Percentiles rank a stretch among this genome's conserved stretches.
Evolutionary conservation across 2,797 vertebrate species (phyloP).

Genomic region (Lutjanus argentimaculatus): DNA sequence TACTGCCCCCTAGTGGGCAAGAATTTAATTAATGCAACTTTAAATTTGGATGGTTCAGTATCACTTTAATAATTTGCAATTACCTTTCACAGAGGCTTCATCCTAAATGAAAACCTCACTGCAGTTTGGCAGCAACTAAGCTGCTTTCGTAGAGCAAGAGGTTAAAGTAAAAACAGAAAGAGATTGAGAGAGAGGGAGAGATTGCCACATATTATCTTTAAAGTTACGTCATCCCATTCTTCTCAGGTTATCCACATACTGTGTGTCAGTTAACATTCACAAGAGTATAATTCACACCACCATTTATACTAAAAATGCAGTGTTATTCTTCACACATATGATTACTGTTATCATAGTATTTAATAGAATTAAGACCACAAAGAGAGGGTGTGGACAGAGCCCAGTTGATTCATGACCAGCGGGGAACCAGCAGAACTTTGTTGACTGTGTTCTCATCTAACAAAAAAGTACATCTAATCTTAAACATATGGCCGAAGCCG

Average conservation of each 20-base stretch:
- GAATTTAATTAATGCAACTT: not conserved
- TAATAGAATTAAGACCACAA: conserved; percentile 56
- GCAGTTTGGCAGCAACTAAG: not conserved
- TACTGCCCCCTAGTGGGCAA: conserved; percentile 5
- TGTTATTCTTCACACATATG: conserved; percentile 23
- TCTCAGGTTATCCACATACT: not conserved
- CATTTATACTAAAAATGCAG: conserved; percentile 12
- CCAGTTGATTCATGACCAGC: conserved; percentile 75
- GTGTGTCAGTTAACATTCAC: not conserved
- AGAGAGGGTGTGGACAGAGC: conserved; percentile 58
- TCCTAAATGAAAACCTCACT: not conserved
- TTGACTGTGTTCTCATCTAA: conserved; percentile 78
- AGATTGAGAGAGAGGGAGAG: too few species aligned
- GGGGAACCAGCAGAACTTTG: conserved; percentile 70
- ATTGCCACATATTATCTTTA: not conserved
- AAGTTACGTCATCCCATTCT: not conserved
- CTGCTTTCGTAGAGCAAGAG: not conserved
- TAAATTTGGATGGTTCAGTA: not conserved
- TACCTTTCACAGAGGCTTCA: not conserved
- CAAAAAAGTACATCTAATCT: conserved; percentile 84
- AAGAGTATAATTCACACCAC: conserved; percentile 2
- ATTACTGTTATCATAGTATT: conserved; percentile 49
- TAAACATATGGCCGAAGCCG: conserved; percentile 79
- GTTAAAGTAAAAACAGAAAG: not conserved
- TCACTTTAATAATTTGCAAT: not conserved